Evolutionary conservation across 2,113 vertebrate genomes (phyloP), one percentile per base, ranked within the genome.

Genomic region (Coryphaenoides rupestris): DNA sequence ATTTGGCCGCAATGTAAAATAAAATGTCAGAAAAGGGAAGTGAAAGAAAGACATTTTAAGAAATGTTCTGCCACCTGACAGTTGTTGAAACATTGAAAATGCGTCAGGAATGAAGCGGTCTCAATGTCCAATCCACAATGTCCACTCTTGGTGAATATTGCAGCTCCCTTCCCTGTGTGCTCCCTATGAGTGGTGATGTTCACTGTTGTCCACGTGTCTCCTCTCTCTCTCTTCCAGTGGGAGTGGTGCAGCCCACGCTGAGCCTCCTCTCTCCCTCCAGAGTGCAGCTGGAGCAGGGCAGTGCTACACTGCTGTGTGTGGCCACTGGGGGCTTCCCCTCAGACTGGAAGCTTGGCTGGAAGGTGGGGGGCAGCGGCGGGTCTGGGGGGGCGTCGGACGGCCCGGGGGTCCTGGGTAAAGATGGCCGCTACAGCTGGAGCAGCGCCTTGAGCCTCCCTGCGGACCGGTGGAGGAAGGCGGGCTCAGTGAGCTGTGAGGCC

Each of bases 401-500:
- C 62, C 22, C 1, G n/a, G 64, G 58, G 74, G 54, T 60, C 54
- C 46, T 59, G 76, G 65, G 62, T 63, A 21, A 53, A 0, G 64
- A 72, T 50, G 76, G 68, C 49, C 68, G 2, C 58, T 81, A 81
- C 79, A 70, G 73, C 69, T 61, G 64, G 69, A 71, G 46, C 78
- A 83, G 77, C 76, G 76, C 66, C 68, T 69, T 83, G 57, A 81
- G 65, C 60, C 78, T 83, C 61, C 1, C 63, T 76, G 55, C 73
- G 17, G 65, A 76, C 21, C 63, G 71, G 58, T 84, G 82, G 83
- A 60, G 19, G 58, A 60, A 53, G 49, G 68, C 26, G 23, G 58
- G 19, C 53, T 59, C 71, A 60, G 76, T 84, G 60, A 73, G 47
- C 72, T 86, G 84, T 63, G 76, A 81, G 78, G 78, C 80, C 76